phyloP scores from a whole-genome alignment of 2,797 vertebrate species.

The Paramormyrops hopkinsi region DNA sequence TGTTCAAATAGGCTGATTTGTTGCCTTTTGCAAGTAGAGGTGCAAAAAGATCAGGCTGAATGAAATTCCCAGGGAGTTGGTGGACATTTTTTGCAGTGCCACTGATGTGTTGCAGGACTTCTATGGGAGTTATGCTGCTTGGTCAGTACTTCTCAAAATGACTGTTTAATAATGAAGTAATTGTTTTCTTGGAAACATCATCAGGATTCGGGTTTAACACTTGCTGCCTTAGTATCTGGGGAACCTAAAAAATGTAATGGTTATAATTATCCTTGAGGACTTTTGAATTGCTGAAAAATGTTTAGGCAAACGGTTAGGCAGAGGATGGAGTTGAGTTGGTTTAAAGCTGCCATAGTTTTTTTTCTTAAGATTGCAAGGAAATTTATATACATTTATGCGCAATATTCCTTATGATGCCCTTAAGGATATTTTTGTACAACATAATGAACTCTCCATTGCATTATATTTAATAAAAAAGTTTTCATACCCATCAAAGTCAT shows the following conservation, averaged over 20 bases:
- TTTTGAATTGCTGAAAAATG: neutral
- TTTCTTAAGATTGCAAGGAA: neutral
- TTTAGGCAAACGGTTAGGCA: neutral
- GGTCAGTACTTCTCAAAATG: conserved; percentile 11
- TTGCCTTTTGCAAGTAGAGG: neutral
- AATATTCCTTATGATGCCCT: neutral
- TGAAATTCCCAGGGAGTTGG: neutral
- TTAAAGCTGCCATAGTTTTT: neutral
- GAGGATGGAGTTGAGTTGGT: neutral
- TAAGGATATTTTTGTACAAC: conserved; percentile 18
- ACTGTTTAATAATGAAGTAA: conserved; percentile 3
- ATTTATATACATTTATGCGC: conserved; percentile 11
- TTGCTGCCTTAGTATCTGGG: conserved; percentile 18
- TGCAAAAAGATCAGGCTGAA: neutral
- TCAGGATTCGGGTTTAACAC: conserved; percentile 9
- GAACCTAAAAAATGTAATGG: neutral
- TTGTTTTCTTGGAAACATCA: neutral
- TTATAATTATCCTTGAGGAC: conserved; percentile 9
- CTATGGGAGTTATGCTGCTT: neutral
- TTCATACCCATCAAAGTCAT: neutral
- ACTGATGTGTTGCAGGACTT: conserved; percentile 2
- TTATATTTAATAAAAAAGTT: neutral
- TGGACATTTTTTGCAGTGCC: neutral
- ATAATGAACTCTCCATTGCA: neutral
- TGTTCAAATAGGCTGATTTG: neutral